These are phyloP conservation scores for Disparrhopalites patrizii DNA, from an alignment of 2,888 invertebrate genomes.

Conservation along the genomic window DNA sequence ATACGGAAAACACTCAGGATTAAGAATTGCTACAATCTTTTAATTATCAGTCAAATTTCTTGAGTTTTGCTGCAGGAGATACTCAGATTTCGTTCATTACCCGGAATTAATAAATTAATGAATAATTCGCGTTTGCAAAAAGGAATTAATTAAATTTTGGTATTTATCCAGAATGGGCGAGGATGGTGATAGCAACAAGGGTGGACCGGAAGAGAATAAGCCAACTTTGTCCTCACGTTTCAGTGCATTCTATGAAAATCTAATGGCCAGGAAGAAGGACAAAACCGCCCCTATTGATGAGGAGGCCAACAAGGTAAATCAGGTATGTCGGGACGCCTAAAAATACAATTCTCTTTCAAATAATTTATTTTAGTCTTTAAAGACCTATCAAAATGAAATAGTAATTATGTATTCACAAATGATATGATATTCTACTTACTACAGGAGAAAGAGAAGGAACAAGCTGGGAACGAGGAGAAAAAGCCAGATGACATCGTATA, in stretches of 20 bases:
- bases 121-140: background rate
- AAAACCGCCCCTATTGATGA: conserved; percentile 46
- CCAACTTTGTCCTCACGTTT: conserved; percentile 42
- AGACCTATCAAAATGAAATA: no score
- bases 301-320: conserved; percentile 44
- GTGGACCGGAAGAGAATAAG: conserved; percentile 36
- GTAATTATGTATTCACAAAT: no score
- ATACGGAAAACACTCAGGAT: no score
- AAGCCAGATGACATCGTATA: conserved; percentile 47
- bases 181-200: conserved; percentile 42
- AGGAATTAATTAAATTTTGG: background rate
- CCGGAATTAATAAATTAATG: background rate
- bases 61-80: no score
- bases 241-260: conserved; percentile 45
- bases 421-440: conserved; percentile 14
- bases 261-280: conserved; percentile 46
- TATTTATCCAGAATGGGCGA: conserved; percentile 42
- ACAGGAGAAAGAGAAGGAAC: conserved; percentile 37
- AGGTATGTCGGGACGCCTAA: no score
- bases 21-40: no score
- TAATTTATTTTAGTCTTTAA: no score
- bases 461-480: conserved; percentile 32
- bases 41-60: no score
- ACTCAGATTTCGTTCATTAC: background rate
- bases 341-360: no score